Evolutionary conservation across 2,113 vertebrate genomes (phyloP), one percentile per base, ranked within the genome.

Genomic region (Mesocricetus auratus): DNA sequence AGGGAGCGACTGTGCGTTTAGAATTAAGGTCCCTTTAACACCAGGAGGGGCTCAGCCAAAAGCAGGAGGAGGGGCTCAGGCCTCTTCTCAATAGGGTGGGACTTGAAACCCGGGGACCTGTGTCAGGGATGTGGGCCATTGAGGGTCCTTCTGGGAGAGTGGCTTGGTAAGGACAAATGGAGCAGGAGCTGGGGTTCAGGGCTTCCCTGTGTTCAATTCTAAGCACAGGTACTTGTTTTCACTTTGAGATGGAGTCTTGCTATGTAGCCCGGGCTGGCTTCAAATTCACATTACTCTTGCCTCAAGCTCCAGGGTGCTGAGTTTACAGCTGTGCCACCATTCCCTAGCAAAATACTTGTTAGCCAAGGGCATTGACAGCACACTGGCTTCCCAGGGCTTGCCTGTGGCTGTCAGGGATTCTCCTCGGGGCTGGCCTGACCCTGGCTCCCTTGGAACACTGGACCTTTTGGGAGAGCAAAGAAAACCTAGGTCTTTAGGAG

Each of bases 11-110:
- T 93, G 83, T 0, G 0, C 36, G 9, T 87, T 96, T 91, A 94
- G 83, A 97, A 97, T 78, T 33, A 90, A 96, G 42, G 69, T 39
- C 19, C 45, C 96, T 96, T 93, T 95, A 94, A 71, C 88, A 56
- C 53, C 82, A 89, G 83, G 50, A 75, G 91, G 26, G 11, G 11
- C 88, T 96, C 93, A 92, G 81, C 47, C 45, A 0, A 58, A 11
- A 96, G 26, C 9, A 13, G 21, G 45, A 96, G 53, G 56, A 50
- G 50, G 17, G 94, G 83, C 91, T 87, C 22, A 0, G 85, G 77
- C 93, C 42, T n/a, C 58, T 50, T 36, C 19, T 47, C 13, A 12
- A 22, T 83, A 9, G 68, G 68, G 22, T 12, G 79, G 53, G 73
- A 39, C n/a, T 88, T 94, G 92, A 90, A 77, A 77, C 39, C 24